A percentile compares a stretch with the other conserved stretches of the same genome.
Conservation (phyloP, 2,797 vertebrate genomes). For the Brachymystax lenok region DNA sequence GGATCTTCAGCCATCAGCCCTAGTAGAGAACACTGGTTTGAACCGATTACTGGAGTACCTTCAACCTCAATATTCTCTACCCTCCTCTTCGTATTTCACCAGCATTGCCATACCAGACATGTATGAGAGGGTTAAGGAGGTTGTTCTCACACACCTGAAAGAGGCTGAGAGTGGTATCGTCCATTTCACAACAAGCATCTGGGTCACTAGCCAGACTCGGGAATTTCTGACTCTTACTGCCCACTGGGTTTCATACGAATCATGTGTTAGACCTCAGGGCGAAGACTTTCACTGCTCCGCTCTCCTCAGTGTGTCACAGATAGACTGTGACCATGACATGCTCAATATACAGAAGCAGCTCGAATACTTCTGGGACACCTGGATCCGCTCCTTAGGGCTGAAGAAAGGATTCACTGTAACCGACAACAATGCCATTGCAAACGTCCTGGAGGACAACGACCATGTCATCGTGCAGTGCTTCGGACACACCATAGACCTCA, state of each 20-base stretch:
- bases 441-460: slow-evolving; percentile 87
- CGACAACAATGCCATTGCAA: slow-evolving; percentile 85
- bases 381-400: slow-evolving; percentile 91
- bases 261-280: slow-evolving; percentile 84
- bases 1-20: slow-evolving; percentile 95
- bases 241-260: slow-evolving; percentile 94
- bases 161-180: slow-evolving; percentile 92
- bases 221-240: slow-evolving; percentile 95
- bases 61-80: slow-evolving; percentile 93
- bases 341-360: slow-evolving; percentile 92
- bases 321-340: slow-evolving; percentile 91
- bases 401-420: slow-evolving; percentile 94
- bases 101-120: slow-evolving; percentile 96
- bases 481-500: slow-evolving; percentile 90
- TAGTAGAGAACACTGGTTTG: slow-evolving; percentile 93
- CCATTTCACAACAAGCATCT: slow-evolving; percentile 95
- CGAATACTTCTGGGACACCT: slow-evolving; percentile 94
- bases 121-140: slow-evolving; percentile 91
- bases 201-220: slow-evolving; percentile 94
- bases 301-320: slow-evolving; percentile 89
- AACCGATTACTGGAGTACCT: slow-evolving; percentile 92
- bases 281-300: slow-evolving; percentile 95
- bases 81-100: slow-evolving; percentile 92
- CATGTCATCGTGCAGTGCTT: slow-evolving; percentile 91
- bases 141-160: slow-evolving; percentile 89